Conservation (phyloP, 2,113 vertebrate genomes). For the Serinus canaria region DNA sequence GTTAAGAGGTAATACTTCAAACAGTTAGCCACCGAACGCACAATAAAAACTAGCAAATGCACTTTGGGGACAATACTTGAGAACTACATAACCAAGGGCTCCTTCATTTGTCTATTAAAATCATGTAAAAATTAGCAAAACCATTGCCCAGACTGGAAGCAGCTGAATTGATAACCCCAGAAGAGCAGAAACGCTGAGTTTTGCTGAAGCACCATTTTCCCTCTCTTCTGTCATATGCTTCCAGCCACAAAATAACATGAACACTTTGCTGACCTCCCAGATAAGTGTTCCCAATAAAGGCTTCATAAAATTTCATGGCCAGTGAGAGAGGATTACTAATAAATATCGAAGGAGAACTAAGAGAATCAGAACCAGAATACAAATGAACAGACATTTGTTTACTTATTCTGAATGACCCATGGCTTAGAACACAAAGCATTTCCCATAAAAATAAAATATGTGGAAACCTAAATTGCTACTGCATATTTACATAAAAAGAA, state of each 20-base stretch:
- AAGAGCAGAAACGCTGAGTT: constrained; percentile 65
- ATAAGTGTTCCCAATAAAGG: constrained; percentile 31
- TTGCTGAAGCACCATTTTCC: constrained; percentile 76
- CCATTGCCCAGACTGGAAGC: constrained; percentile 70
- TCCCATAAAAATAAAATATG: constrained; percentile 62
- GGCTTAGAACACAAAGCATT: constrained; percentile 64
- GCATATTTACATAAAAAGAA: constrained; percentile 69
- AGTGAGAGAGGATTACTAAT: constrained; percentile 55
- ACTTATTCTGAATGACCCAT: constrained; percentile 63
- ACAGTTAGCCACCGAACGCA: constrained; percentile 72
- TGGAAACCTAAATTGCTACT: constrained; percentile 55
- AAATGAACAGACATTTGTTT: constrained; percentile 58
- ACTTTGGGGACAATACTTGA: constrained; percentile 72
- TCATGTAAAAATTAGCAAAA: constrained; percentile 70
- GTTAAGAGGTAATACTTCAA: constrained; percentile 82
- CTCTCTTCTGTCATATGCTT: constrained; percentile 23
- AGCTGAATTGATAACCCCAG: constrained; percentile 59
- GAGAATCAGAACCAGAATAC: constrained; percentile 49
- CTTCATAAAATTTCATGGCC: constrained; percentile 7
- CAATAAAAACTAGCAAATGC: constrained; percentile 77
- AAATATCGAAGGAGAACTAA: constrained; percentile 62
- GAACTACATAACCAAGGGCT: constrained; percentile 73
- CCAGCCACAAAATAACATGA: constrained; percentile 44
- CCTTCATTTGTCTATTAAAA: constrained; percentile 75
- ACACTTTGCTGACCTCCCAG: constrained; percentile 27